Conservation (phyloP, 2,113 vertebrate genomes). For the Jaculus jaculus region DNA sequence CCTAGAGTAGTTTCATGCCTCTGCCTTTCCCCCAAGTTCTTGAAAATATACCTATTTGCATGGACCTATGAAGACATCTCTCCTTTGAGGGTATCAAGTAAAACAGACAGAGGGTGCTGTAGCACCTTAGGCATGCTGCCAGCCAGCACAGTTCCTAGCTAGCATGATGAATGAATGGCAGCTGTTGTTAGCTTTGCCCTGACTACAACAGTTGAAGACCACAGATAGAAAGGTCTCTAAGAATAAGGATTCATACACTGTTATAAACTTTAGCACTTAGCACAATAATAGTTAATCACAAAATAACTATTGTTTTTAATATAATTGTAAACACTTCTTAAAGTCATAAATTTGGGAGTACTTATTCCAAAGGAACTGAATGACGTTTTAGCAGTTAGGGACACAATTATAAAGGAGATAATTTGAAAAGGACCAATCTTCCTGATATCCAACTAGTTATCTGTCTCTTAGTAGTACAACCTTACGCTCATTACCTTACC, state of each 20-base stretch:
- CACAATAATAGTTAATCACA: not conserved
- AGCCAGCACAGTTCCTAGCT: not conserved
- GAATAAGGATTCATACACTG: constrained; percentile 7
- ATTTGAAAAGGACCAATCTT: not conserved
- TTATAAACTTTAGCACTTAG: not conserved
- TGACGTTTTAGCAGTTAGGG: constrained; percentile 4
- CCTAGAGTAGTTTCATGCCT: constrained; percentile 68
- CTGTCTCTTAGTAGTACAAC: not conserved
- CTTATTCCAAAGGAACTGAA: constrained; percentile 1
- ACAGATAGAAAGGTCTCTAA: constrained; percentile 18
- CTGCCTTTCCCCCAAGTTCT: constrained; percentile 58
- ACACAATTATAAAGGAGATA: constrained; percentile 20
- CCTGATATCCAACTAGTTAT: not conserved
- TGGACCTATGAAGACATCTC: not conserved
- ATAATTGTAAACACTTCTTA: constrained; percentile 20
- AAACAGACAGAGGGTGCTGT: not conserved
- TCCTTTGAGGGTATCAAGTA: not conserved
- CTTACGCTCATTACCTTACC: too few relatives aligned
- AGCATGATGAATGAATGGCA: constrained; percentile 5
- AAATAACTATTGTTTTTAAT: constrained; percentile 36
- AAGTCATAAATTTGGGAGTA: constrained; percentile 44
- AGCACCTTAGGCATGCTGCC: not conserved
- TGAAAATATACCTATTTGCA: too few relatives aligned
- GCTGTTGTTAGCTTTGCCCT: constrained; percentile 20
- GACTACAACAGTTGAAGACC: not conserved